Base-by-base conservation (phyloP, 2,888 invertebrate genomes). In the Tinea pellionella region DNA sequence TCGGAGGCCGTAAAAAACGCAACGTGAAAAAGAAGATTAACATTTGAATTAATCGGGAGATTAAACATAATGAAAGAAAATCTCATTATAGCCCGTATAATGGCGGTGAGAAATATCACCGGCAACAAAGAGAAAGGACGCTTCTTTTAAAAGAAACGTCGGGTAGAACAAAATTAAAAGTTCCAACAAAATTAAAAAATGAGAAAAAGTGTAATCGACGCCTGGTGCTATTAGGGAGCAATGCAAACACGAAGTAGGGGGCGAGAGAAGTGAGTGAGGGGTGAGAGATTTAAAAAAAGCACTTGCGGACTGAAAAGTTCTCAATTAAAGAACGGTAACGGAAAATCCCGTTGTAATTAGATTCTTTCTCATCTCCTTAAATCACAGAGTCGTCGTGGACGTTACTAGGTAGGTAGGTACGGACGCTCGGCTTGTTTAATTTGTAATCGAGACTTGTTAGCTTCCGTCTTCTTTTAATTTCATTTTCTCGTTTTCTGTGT, bases 61-160 rank as follows among this genome's bases (percentile, higher is more conserved):
- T 87, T 87, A 86, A 86, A 82, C 87, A 86, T 86, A 87, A 87
- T 87, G 86, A 86, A 87, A 85, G 85, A 83, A 87, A 87, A 87
- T 87, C 87, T 87, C 87, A 86, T 87, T 87, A 87, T 78, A 73
- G 70, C 69, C 74, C 72, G 83, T 80, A 83, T 85, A 86, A 86
- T 84, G 79, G 86, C 79, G 79, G 82, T 78, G 84, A 82, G 83
- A 86, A 84, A 81, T 80, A 82, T 80, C 75, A 75, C 73, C 68
- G 69, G 72, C 69, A 74, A 70, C 73, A 74, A 73, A 73, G 76
- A 75, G 73, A 73, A 77, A 77, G 73, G 77, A 75, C 67, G 73
- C 68, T 71, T 71, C 67, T 68, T 69, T 73, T 77, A 73, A 80
- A 84, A 83, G 78, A 82, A 82, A 80, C 82, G 78, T 74, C 76